These are phyloP conservation scores for Actinernus sp. DNA, from an alignment of 92 coral and sea anemone genomes.

Conservation along the genomic window DNA sequence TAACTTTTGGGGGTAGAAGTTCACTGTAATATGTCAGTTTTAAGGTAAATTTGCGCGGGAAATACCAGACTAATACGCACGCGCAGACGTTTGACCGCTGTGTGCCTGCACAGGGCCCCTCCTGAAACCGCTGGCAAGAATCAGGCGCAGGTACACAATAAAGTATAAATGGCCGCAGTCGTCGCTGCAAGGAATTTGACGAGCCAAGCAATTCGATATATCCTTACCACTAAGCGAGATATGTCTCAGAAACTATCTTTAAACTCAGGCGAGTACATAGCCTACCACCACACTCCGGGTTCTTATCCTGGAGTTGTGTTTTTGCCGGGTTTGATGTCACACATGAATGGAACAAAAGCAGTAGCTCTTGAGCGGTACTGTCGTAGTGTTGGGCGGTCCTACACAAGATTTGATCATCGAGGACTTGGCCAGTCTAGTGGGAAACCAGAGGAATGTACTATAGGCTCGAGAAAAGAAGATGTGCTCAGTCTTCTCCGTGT, in stretches of 20 bases:
- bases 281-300: constrained; percentile 69
- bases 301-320: constrained; percentile 76
- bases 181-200: too few relatives aligned
- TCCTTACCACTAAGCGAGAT: neutral
- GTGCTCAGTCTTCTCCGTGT: constrained; percentile 54
- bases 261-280: constrained; percentile 51
- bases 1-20: too few relatives aligned
- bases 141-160: too few relatives aligned
- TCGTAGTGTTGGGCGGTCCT: constrained; percentile 55
- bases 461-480: constrained; percentile 82
- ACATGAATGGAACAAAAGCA: constrained; percentile 87
- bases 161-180: too few relatives aligned
- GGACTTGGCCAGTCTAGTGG: constrained; percentile 89
- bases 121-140: too few relatives aligned
- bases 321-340: constrained; percentile 88
- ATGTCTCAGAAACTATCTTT: constrained; percentile 35
- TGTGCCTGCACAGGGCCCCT: too few relatives aligned
- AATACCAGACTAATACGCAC: too few relatives aligned
- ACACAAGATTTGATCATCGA: constrained; percentile 85
- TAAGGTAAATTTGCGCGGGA: too few relatives aligned
- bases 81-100: too few relatives aligned
- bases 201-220: too few relatives aligned
- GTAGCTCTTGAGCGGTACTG: constrained; percentile 71
- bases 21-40: too few relatives aligned
- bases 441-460: constrained; percentile 68